Evolutionary conservation across 2,113 vertebrate genomes (phyloP), one percentile per base, ranked within the genome.

Genomic region (Erythrocercus mccallii): DNA sequence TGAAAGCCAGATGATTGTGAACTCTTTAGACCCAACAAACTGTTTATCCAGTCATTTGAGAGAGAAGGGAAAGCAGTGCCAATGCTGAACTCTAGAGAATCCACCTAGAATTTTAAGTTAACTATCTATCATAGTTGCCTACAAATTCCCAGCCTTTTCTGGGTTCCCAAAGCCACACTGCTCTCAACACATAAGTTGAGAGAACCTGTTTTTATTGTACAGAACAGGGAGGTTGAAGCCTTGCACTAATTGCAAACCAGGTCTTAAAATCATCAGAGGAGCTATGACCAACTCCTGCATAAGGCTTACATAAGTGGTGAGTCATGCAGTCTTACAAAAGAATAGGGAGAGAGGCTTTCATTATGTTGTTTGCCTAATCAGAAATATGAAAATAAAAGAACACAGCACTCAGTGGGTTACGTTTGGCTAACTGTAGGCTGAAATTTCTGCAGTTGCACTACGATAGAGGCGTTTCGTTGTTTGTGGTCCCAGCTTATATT

Each of bases 401-500:
- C 96, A 97, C 94, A 92, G 88, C 96, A 97, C 96, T 97, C 96
- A 81, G 96, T 86, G 95, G 96, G 96, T 96, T 97, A 96, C 0
- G 35, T 93, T 94, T 95, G 95, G 94, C 94, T 96, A 97, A 86
- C 94, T 51, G 79, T 83, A 81, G 72, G 61, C 96, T 94, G 77
- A 89, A 92, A 94, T 95, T 91, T 93, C 88, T 86, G 80, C 56
- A 78, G 80, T 91, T 56, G 86, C 64, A 70, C 91, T 94, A 92
- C 47, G 30, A 88, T 84, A 81, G 92, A 94, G 80, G 64, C 94
- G 86, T 91, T 94, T 96, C 13, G 2, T 94, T 81, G 88, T 94
- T 95, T 94, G 95, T 94, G 91, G 95, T 97, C 96, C 96, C 96
- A 97, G 91, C 44, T 95, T 96, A 95, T 92, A 97, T 97, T 97